Conservation (phyloP, 2,113 vertebrate species). For the Engraulis encrasicolus region DNA sequence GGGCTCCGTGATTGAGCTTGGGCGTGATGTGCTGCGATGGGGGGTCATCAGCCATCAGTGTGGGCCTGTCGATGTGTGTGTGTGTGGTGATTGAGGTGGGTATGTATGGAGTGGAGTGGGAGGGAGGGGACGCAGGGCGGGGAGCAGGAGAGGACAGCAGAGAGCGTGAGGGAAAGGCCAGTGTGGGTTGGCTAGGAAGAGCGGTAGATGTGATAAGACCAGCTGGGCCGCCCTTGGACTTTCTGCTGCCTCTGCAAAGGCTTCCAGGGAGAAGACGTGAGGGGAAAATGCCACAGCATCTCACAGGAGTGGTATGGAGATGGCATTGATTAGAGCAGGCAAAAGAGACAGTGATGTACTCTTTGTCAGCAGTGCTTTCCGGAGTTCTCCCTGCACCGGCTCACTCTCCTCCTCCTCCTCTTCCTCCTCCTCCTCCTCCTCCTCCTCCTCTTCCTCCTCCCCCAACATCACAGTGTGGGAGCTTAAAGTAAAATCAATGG, state of each 20-base stretch:
- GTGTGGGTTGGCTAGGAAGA: too few species aligned
- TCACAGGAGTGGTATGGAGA: conserved; percentile 50
- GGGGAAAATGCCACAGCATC: conserved; percentile 32
- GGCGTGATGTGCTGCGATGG: conserved; percentile 17
- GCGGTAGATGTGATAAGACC: conserved; percentile 35
- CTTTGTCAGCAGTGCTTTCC: conserved; percentile 62
- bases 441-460: too few species aligned
- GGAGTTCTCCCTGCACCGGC: too few species aligned
- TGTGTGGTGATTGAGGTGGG: too few species aligned
- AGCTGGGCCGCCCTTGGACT: conserved; percentile 37
- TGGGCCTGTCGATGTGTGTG: background rate
- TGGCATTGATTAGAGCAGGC: conserved; percentile 70
- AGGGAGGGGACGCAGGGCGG: too few species aligned
- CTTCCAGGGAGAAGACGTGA: conserved; percentile 3
- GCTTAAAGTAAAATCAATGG: conserved; percentile 55
- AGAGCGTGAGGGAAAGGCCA: background rate
- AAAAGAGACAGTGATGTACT: conserved; percentile 69
- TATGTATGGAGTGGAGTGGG: too few species aligned
- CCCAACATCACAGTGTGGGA: conserved; percentile 43
- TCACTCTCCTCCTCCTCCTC: too few species aligned
- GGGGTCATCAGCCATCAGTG: background rate
- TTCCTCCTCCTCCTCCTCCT: conserved; percentile 2
- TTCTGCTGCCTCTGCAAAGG: conserved; percentile 43
- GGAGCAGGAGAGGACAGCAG: background rate
- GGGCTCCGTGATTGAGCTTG: conserved; percentile 15